Conservation (phyloP, 1,140 invertebrate species). For the Drosophila seguyi region DNA sequence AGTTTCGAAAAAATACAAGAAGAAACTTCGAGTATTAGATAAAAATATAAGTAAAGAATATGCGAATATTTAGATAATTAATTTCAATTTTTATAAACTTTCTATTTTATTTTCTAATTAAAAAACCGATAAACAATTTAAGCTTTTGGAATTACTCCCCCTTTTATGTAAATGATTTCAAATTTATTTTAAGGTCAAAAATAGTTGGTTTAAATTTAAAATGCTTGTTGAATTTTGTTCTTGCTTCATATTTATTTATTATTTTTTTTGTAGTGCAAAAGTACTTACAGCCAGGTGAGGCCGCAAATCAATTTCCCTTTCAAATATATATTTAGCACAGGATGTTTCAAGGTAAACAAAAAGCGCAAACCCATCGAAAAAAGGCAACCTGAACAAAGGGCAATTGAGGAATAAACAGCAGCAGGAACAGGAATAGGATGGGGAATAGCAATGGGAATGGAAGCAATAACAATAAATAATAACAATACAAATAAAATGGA, state of each 20-base stretch:
- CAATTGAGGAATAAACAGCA: too few relatives aligned
- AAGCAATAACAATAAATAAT: too few relatives aligned
- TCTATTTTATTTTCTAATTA: not conserved
- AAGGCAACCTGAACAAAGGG: not conserved
- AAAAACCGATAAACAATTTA: too few relatives aligned
- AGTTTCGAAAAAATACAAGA: not conserved
- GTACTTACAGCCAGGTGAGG: slow-evolving; percentile 1
- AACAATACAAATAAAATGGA: too few relatives aligned
- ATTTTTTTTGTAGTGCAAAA: not conserved
- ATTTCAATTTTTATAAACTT: not conserved
- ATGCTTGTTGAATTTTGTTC: too few relatives aligned
- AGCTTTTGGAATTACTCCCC: too few relatives aligned
- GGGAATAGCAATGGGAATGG: too few relatives aligned
- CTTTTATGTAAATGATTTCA: too few relatives aligned
- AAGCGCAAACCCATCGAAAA: not conserved
- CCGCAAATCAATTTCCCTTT: slow-evolving; percentile 77
- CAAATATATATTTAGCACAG: slow-evolving; percentile 76
- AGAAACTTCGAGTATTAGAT: not conserved
- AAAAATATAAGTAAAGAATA: not conserved
- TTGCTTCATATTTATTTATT: not conserved
- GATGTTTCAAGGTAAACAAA: slow-evolving; percentile 47
- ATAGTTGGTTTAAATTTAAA: too few relatives aligned
- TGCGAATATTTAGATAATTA: not conserved
- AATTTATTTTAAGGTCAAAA: too few relatives aligned
- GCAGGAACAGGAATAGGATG: too few relatives aligned